Base-by-base conservation (phyloP, 1,140 invertebrate genomes). In the Drosophila arizonae region DNA sequence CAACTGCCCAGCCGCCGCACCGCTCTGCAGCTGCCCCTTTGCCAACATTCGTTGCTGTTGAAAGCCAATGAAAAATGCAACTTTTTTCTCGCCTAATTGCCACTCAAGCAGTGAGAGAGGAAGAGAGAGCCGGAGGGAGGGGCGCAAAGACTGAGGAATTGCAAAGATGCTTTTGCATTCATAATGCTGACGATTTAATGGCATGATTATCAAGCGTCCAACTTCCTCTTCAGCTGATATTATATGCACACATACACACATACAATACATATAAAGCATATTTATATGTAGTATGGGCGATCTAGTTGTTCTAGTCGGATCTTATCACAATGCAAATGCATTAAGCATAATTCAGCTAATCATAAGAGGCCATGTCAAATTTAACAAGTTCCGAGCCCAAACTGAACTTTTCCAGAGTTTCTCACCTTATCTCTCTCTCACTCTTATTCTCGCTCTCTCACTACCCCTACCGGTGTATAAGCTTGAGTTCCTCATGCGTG, bases 361-460 rank as follows among this genome's bases (percentile, higher is more conserved):
- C 81, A 87, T 87, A 86, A 86, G 79, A 87, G 82, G 62, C 79
- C 81, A 68, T 86, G 81, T 86, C 76, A 86, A 87, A 78, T 70
- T 81, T 70, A 86, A 87, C 82, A 78, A 82, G 81, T 67, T 64
- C 56, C 60, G 55, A 52, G 26, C 57, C 36, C 41, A 55, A 36
- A 50, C 58, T 30, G 33, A 43, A 43, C 15, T 50, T 72, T 43
- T 3, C 43, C 43, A 24, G 28, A 46, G 52, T 8, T 48, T n/a
- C 15, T 30, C 45, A n/a, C 43, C 15, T 46, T 26, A 4, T n/a
- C 0, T 13, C 50, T 48, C 15, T 21, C 6, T 43, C 11, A 6
- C 45, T 10, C 24, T 24, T 24, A 2, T 3, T 24, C 21, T 24
- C 21, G 21, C 21, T 28, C 5, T 3, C 55, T n/a, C 15, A 8